Percentiles rank a stretch among this genome's conserved stretches.
phyloP scores from a whole-genome alignment of 1,140 invertebrate species.

The Palaemon carinicauda region DNA sequence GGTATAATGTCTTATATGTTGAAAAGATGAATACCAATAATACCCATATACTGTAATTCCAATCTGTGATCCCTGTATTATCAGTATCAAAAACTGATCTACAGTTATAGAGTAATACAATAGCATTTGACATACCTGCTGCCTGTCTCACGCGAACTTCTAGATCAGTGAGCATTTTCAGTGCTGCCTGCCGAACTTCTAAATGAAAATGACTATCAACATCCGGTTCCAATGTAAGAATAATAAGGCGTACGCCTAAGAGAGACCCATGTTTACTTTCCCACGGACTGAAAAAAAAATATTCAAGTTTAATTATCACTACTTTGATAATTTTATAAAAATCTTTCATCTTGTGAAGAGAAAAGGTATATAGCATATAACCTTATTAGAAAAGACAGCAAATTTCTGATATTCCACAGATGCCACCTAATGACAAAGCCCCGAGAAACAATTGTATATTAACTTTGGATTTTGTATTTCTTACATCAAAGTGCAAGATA shows the following conservation, averaged over 20 bases:
- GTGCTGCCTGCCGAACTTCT: slow-evolving; percentile 60
- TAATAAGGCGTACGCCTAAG: slow-evolving; percentile 63
- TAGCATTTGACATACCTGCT: slow-evolving; percentile 62
- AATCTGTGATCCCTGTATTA: too few relatives aligned
- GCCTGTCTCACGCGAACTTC: slow-evolving; percentile 67
- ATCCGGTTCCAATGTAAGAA: slow-evolving; percentile 61
- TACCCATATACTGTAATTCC: too few relatives aligned
- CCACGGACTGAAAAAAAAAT: slow-evolving; percentile 59
- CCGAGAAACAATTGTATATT: too few relatives aligned
- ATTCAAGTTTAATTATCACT: background rate
- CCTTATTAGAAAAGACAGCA: too few relatives aligned
- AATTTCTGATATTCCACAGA: too few relatives aligned
- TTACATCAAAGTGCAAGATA: too few relatives aligned
- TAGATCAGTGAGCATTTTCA: slow-evolving; percentile 64
- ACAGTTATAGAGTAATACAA: background rate
- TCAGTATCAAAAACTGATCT: too few relatives aligned
- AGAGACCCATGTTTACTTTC: slow-evolving; percentile 66
- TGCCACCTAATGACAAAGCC: too few relatives aligned
- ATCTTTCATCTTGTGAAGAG: background rate
- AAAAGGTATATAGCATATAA: too few relatives aligned
- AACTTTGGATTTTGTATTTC: too few relatives aligned
- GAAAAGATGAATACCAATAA: background rate
- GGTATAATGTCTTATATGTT: too few relatives aligned
- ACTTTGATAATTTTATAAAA: background rate
- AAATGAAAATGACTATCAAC: slow-evolving; percentile 60